Base-by-base conservation (phyloP, 2,888 invertebrate genomes). In the Drosophila barbarae region DNA sequence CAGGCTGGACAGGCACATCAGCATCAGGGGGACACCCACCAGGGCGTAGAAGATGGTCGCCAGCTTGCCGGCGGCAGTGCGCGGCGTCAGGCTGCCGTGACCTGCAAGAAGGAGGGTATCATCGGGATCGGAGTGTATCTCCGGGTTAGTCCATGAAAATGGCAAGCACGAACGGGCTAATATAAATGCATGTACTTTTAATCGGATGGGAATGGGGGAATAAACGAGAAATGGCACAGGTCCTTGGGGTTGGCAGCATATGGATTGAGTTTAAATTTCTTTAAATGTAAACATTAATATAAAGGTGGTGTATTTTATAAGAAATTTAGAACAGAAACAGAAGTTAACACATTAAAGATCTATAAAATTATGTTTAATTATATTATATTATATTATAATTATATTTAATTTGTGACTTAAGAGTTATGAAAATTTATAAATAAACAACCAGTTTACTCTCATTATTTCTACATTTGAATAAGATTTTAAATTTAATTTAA, bases 41-140 rank as follows among this genome's bases (percentile, higher is more conserved):
- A 96, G 92, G 15, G 96, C 96, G 88, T 97, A 97, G 38, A 95
- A 91, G 85, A 97, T 96, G 5, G 96, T 96, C 18, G 95, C 93
- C 30, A 95, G 92, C 87, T 96, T 94, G 5, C 96, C 96, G 30
- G 93, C 92, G 13, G 94, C 92, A 12, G 96, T 96, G 76, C 94
- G 93, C 1, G 96, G 96, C 3, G 96, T 94, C 26, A 96, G 92
- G 88, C 95, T 95, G 50, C 96, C 96, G 88, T 96, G 96, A 72
- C 96, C 96, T 96, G 88, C 6, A 87, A 58, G 42, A 55, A 52
- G 36, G 58, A 26, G 26, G 42, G 10, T 52, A 59, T 67, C 70
- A 64, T 51, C n/a, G 49, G 42, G n/a, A 26, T 26, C 42, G 26
- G 26, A 26, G 42, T 15, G n/a, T 61, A 52, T 56, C 50, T 66